phyloP scores from a whole-genome alignment of 2,888 invertebrate species.

The Nowickia ferox region DNA sequence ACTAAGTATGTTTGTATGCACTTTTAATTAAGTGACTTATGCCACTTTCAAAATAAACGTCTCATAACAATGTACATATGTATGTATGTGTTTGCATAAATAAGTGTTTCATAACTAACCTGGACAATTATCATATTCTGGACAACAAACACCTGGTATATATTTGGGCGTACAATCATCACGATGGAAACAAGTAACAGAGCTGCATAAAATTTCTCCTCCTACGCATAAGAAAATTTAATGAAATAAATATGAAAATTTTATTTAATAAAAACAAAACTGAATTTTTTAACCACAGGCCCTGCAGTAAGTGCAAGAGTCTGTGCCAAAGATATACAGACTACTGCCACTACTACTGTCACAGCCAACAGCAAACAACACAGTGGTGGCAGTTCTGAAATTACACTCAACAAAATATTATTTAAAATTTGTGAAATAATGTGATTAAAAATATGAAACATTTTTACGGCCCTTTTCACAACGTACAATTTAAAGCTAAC shows the following conservation, averaged over 20 bases:
- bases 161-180: constrained; percentile 90
- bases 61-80: no score
- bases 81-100: neutral
- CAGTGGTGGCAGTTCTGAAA: neutral
- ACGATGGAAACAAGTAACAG: constrained; percentile 90
- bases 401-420: no score
- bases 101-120: constrained; percentile 81
- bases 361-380: constrained; percentile 30
- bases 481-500: no score
- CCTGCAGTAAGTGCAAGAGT: constrained; percentile 10
- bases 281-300: constrained; percentile 39
- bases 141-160: constrained; percentile 90
- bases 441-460: no score
- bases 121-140: constrained; percentile 92
- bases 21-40: no score
- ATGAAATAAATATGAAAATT: constrained; percentile 25
- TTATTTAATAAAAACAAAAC: constrained; percentile 24
- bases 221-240: constrained; percentile 78
- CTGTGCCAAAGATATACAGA: neutral
- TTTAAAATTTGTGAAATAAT: no score
- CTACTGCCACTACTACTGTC: constrained; percentile 27
- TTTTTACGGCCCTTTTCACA: no score
- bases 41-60: no score
- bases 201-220: constrained; percentile 90
- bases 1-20: no score